Percentiles rank a stretch among this genome's conserved stretches.
Evolutionary conservation across 2,113 vertebrate species (phyloP).

Genomic region (Notechis scutatus): DNA sequence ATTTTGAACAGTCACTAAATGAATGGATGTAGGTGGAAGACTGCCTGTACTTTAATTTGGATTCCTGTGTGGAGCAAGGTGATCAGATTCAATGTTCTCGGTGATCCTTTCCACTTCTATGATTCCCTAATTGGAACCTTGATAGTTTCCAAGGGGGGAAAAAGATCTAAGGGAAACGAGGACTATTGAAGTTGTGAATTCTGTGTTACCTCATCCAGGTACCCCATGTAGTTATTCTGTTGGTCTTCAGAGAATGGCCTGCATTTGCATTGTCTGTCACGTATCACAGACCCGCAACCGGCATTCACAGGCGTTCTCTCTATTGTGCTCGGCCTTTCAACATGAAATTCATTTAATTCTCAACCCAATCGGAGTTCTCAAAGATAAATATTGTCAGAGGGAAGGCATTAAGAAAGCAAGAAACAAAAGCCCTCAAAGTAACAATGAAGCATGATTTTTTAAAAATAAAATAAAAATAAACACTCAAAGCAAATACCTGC

Average conservation of each 20-base stretch:
- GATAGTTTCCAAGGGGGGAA: not conserved
- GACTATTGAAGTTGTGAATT: not conserved
- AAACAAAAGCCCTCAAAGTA: conserved; percentile 29
- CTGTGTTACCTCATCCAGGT: not conserved
- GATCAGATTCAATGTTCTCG: not conserved
- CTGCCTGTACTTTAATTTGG: not conserved
- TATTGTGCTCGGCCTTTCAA: not conserved
- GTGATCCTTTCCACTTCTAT: not conserved
- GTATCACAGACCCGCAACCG: not conserved
- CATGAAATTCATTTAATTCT: conserved; percentile 47
- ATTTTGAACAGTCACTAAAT: too few relatives aligned
- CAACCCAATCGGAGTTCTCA: conserved; percentile 28
- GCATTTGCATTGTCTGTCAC: not conserved
- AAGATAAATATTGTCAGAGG: conserved; percentile 35
- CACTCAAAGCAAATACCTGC: not conserved
- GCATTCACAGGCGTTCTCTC: not conserved
- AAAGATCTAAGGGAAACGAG: not conserved
- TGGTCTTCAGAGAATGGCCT: not conserved
- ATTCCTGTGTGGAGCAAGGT: not conserved
- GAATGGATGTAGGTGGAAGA: too few relatives aligned
- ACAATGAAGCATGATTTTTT: not conserved
- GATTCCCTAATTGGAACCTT: not conserved
- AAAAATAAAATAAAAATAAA: not conserved
- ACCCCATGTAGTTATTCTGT: not conserved
- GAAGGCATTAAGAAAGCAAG: conserved; percentile 48